Evolutionary conservation across 1,140 invertebrate species (phyloP).

Genomic region (Muscidifurax raptorellus): DNA sequence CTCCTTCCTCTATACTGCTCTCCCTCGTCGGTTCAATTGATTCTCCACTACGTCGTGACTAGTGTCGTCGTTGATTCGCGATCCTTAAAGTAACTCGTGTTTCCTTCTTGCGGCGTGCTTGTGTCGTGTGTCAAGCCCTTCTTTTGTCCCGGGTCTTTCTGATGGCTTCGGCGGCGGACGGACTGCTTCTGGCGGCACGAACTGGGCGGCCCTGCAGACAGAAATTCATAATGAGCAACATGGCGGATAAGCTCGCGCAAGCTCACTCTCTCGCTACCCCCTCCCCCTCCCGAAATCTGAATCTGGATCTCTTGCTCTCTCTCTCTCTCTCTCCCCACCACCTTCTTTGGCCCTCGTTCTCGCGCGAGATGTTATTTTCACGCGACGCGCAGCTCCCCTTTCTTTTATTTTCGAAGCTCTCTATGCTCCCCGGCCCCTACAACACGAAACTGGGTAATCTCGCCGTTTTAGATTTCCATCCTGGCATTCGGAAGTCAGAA

Average conservation of each 20-base stretch:
- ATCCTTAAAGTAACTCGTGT: not conserved
- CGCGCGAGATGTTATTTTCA: conserved; percentile 26
- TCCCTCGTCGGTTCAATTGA: conserved; percentile 45
- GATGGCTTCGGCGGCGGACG: conserved; percentile 72
- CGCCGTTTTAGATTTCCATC: conserved; percentile 47
- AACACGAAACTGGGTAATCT: conserved; percentile 42
- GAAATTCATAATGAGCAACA: conserved; percentile 52
- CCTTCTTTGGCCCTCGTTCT: conserved; percentile 6
- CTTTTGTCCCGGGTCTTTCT: conserved; percentile 45
- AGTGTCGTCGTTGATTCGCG: not conserved
- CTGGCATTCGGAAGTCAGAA: conserved; percentile 51
- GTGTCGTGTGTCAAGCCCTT: not conserved
- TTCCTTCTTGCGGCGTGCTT: conserved; percentile 8
- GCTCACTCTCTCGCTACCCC: conserved; percentile 4
- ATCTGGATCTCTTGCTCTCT: not conserved
- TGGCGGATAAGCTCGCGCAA: conserved; percentile 23
- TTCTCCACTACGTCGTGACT: not conserved
- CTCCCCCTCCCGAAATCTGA: not conserved
- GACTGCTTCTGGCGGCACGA: conserved; percentile 76
- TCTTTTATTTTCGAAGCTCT: conserved; percentile 44
- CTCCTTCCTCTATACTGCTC: conserved; percentile 70
- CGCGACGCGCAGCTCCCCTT: conserved; percentile 13
- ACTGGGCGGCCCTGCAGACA: conserved; percentile 72
- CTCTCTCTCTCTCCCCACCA: not conserved
- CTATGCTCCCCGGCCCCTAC: not conserved